phyloP scores from a whole-genome alignment of 2,797 vertebrate species.

The Micromesistius poutassou region DNA sequence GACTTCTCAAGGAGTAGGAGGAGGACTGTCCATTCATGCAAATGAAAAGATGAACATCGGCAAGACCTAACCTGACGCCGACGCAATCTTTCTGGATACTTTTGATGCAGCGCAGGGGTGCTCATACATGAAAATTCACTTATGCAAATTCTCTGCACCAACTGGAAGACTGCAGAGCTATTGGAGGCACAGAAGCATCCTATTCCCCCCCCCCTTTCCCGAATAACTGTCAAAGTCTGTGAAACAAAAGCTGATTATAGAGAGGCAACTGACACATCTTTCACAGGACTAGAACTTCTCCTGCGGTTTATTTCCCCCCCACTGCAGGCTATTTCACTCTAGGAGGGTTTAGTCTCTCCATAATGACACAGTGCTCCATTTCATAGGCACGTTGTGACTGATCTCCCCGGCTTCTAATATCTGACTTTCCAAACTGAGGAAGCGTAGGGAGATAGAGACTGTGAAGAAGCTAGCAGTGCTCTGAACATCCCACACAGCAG shows the following conservation, averaged over 20 bases:
- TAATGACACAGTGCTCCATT: conserved; percentile 15
- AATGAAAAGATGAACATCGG: conserved; percentile 35
- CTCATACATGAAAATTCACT: conserved; percentile 24
- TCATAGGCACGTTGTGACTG: conserved; percentile 2
- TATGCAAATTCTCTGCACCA: conserved; percentile 36
- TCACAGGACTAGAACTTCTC: no score
- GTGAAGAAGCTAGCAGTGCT: no score
- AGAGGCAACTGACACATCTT: not conserved
- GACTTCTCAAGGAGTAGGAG: no score
- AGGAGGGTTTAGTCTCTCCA: no score
- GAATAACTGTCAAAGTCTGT: not conserved
- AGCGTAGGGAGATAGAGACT: no score
- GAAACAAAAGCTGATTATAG: not conserved
- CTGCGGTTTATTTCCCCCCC: conserved; percentile 9
- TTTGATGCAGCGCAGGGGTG: conserved; percentile 35
- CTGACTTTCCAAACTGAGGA: no score
- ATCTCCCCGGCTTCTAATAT: no score
- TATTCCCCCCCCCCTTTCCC: conserved; percentile 12
- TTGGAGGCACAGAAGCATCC: conserved; percentile 27
- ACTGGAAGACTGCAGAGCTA: conserved; percentile 15
- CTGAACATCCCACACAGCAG: no score
- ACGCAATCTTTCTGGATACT: not conserved
- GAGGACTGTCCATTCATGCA: not conserved
- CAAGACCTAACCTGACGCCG: conserved; percentile 49
- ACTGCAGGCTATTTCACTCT: conserved; percentile 41